Conservation (phyloP, 2,797 vertebrate genomes). For the Vespertilio murinus region DNA sequence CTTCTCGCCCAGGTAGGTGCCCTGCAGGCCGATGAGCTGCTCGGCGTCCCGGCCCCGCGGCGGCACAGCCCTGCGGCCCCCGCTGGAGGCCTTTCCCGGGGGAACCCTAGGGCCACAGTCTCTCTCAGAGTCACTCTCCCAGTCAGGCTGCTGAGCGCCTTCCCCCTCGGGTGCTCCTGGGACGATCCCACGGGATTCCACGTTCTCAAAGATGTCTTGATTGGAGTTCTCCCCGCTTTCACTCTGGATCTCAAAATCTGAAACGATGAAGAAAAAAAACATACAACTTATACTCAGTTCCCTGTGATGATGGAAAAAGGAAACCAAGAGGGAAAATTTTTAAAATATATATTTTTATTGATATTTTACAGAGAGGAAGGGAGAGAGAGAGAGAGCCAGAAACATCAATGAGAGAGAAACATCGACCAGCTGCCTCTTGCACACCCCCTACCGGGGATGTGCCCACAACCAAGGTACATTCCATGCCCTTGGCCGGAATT, state of each 20-base stretch:
- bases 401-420: no score
- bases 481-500: no score
- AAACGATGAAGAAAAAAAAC: constrained; percentile 57
- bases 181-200: constrained; percentile 20
- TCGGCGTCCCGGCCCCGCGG: background rate
- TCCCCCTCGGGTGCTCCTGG: constrained; percentile 14
- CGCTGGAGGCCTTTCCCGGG: background rate
- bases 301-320: background rate
- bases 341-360: background rate
- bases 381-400: no score
- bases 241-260: constrained; percentile 75
- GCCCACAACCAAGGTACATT: no score
- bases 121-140: constrained; percentile 58
- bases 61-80: fast-evolving
- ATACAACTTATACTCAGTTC: background rate
- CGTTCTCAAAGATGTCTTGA: constrained; percentile 51
- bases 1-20: constrained; percentile 76
- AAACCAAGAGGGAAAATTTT: background rate
- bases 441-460: no score
- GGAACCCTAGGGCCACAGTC: background rate
- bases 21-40: constrained; percentile 76
- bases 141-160: background rate
- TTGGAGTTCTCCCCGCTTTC: constrained; percentile 61
- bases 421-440: no score
- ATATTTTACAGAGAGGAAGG: no score